phyloP scores from a whole-genome alignment of 2,113 vertebrate genomes.

The Ursus arctos region DNA sequence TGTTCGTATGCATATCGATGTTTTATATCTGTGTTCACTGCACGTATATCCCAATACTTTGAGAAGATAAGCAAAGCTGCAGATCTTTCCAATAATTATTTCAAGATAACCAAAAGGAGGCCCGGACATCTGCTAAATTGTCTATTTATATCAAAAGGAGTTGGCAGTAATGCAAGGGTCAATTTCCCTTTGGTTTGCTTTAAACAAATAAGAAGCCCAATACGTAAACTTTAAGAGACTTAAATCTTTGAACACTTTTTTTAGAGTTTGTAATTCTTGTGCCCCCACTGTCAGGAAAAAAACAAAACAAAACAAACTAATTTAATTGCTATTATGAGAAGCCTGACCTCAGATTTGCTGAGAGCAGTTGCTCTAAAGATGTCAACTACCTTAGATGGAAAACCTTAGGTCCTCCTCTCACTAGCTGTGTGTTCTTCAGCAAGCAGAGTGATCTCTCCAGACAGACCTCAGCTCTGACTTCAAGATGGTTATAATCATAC shows the following conservation, averaged over 20 bases:
- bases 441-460: too few relatives aligned
- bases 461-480: not conserved
- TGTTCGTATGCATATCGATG: not conserved
- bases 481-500: not conserved
- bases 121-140: not conserved
- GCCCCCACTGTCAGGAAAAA: too few relatives aligned
- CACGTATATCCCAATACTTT: not conserved
- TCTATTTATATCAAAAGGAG: not conserved
- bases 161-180: not conserved
- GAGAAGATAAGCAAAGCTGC: not conserved
- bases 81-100: not conserved
- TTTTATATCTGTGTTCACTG: not conserved
- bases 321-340: not conserved
- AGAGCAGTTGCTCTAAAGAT: not conserved
- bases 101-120: not conserved
- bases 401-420: not conserved
- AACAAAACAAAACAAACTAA: not conserved
- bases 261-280: not conserved
- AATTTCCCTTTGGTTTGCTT: conserved; percentile 25
- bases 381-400: not conserved
- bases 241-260: not conserved
- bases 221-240: not conserved
- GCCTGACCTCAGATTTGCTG: not conserved
- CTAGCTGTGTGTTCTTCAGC: not conserved
- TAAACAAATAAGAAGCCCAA: not conserved